Percentiles rank a stretch among this genome's conserved stretches.
These are phyloP conservation scores for Cephus sareptanus DNA, from an alignment of 2,888 invertebrate species.

Conservation along the genomic window DNA sequence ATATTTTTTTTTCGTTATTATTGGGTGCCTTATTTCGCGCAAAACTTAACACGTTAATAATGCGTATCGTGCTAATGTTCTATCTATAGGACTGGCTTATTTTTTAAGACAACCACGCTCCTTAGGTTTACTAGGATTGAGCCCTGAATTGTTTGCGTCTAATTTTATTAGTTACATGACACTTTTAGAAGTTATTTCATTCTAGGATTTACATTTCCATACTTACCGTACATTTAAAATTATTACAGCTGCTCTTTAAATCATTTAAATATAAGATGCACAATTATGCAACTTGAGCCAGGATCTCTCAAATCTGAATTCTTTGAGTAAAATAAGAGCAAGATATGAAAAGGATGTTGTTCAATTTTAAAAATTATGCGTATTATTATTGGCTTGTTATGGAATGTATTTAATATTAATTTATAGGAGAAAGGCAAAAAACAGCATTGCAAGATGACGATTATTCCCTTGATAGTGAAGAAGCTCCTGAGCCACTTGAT, in stretches of 20 bases:
- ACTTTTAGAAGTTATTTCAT: background rate
- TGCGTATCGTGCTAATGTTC: background rate
- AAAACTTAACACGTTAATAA: background rate
- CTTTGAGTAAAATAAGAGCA: too few relatives aligned
- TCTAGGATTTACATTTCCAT: background rate
- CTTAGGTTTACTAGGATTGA: background rate
- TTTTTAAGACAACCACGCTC: background rate
- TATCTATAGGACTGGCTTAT: background rate
- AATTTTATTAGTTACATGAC: background rate
- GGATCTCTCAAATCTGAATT: too few relatives aligned
- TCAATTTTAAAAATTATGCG: too few relatives aligned
- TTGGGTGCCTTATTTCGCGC: background rate
- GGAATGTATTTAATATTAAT: conserved; percentile 8
- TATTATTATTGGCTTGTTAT: background rate
- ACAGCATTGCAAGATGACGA: conserved; percentile 49
- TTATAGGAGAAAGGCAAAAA: conserved; percentile 33
- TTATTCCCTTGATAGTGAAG: conserved; percentile 47
- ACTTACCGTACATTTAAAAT: background rate
- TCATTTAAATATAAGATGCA: background rate
- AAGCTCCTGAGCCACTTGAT: conserved; percentile 42
- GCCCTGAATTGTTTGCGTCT: background rate
- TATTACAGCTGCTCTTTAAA: background rate
- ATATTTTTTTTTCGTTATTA: conserved; percentile 2
- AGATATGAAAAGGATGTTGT: too few relatives aligned
- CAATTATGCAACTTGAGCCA: background rate